Conservation (phyloP, 2,797 vertebrate species). For the Sarcophilus harrisii region DNA sequence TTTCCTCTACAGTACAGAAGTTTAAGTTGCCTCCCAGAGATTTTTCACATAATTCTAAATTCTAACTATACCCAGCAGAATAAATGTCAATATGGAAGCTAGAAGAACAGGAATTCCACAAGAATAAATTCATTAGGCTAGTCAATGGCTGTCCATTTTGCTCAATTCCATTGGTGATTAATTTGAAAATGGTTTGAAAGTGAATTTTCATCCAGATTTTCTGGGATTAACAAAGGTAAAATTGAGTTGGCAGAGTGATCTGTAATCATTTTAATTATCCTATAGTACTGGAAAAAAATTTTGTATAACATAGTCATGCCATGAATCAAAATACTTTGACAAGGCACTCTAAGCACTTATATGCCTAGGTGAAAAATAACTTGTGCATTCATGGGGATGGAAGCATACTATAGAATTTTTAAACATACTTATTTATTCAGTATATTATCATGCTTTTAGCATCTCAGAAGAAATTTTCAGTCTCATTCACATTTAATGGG, state of each 20-base stretch:
- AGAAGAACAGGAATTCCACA: neutral
- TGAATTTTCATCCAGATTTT: neutral
- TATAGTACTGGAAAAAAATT: neutral
- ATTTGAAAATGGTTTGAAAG: neutral
- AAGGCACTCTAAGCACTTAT: constrained; percentile 1
- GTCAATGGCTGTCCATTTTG: neutral
- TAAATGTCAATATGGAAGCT: neutral
- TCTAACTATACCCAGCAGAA: neutral
- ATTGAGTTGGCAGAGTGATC: neutral
- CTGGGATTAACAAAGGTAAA: neutral
- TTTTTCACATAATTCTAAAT: neutral
- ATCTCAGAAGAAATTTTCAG: neutral
- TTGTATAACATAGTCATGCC: constrained; percentile 22
- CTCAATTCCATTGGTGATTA: neutral
- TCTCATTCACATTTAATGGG: neutral
- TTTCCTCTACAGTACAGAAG: too few relatives aligned
- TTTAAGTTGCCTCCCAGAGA: too few relatives aligned
- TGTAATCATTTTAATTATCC: neutral
- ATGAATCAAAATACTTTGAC: too few relatives aligned
- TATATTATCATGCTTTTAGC: neutral
- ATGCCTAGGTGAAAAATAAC: neutral
- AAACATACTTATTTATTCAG: neutral
- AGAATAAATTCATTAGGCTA: too few relatives aligned
- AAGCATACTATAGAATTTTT: constrained; percentile 13
- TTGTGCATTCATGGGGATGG: neutral